These are phyloP conservation scores for Rhagonycha fulva DNA, from an alignment of 2,888 invertebrate species.

Conservation along the genomic window DNA sequence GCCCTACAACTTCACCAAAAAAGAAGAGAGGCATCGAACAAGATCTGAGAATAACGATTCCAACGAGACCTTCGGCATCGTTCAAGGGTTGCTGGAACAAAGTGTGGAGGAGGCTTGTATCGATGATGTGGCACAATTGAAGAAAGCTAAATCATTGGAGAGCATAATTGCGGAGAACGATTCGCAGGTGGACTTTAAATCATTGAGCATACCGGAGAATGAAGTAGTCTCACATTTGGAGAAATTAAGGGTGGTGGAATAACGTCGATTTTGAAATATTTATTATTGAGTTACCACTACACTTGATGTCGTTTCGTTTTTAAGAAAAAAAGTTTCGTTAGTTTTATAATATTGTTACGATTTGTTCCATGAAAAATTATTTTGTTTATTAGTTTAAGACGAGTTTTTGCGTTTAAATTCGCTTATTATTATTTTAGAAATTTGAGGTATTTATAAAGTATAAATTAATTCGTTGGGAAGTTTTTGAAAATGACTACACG, in stretches of 20 bases:
- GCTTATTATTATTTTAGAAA: background rate
- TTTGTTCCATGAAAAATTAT: background rate
- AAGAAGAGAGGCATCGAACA: conserved; percentile 61
- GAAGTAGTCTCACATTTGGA: conserved; percentile 67
- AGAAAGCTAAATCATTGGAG: conserved; percentile 66
- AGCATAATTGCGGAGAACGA: conserved; percentile 57
- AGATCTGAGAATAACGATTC: conserved; percentile 66
- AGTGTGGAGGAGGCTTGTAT: conserved; percentile 41
- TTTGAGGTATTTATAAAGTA: background rate
- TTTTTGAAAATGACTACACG: background rate
- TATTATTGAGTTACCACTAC: background rate
- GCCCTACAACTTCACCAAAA: conserved; percentile 62
- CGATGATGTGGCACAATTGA: conserved; percentile 52
- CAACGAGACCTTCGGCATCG: conserved; percentile 41
- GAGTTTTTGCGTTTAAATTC: background rate
- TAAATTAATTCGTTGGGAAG: background rate
- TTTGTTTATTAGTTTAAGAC: background rate
- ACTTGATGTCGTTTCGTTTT: background rate
- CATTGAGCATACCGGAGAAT: conserved; percentile 56
- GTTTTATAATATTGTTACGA: background rate
- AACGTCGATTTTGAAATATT: conserved; percentile 16
- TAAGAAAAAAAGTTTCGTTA: background rate
- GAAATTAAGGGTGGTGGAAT: conserved; percentile 64
- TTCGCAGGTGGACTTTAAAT: conserved; percentile 20
- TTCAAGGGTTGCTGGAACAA: conserved; percentile 44